These are phyloP conservation scores for Strigops habroptila DNA, from an alignment of 2,113 vertebrate genomes.

Conservation along the genomic window DNA sequence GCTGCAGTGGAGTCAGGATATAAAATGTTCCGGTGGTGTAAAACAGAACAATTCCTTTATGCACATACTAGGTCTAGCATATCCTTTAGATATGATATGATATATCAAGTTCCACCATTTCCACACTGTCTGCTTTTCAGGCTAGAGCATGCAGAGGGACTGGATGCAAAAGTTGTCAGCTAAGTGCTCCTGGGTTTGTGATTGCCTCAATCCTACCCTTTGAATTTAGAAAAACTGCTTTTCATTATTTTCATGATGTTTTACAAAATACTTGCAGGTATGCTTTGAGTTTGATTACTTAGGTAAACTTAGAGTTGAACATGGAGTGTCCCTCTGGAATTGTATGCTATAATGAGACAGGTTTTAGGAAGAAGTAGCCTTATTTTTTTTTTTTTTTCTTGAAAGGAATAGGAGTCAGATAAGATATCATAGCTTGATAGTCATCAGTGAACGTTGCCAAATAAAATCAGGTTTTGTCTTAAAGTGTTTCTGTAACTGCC, in stretches of 20 bases:
- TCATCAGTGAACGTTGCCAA: neutral
- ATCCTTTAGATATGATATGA: neutral
- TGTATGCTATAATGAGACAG: neutral
- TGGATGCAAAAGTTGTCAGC: neutral
- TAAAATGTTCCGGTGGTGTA: neutral
- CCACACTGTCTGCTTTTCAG: neutral
- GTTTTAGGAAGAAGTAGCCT: neutral
- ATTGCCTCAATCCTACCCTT: neutral
- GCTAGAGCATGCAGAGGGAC: neutral
- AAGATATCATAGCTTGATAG: neutral
- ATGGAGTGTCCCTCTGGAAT: neutral
- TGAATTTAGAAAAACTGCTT: neutral
- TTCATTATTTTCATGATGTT: neutral
- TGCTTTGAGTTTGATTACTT: neutral
- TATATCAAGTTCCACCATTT: neutral
- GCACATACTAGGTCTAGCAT: neutral
- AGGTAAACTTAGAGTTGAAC: neutral
- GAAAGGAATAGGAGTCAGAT: neutral
- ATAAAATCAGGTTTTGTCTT: neutral
- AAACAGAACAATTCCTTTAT: slow-evolving; percentile 10
- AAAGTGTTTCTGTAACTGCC: neutral
- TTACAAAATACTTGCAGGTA: neutral
- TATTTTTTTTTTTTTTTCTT: neutral
- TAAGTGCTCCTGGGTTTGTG: neutral
- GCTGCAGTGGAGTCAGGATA: neutral